Percentiles rank a stretch among this genome's conserved stretches.
phyloP scores from a whole-genome alignment of 2,888 invertebrate species.

The Spatulosminthurus flaviceps region DNA sequence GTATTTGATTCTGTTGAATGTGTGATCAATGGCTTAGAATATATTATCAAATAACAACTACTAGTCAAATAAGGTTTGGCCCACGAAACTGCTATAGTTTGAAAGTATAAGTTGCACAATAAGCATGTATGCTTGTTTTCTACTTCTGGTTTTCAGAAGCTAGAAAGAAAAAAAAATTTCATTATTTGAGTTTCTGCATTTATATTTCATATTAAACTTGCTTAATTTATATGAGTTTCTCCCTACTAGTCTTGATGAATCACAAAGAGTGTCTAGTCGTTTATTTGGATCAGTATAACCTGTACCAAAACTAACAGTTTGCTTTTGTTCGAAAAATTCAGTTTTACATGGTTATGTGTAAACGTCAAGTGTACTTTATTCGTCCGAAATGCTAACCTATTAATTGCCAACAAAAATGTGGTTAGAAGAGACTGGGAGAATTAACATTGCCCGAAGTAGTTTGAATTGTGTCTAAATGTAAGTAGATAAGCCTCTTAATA shows the following conservation, averaged over 20 bases:
- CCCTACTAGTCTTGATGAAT: slow-evolving; percentile 31
- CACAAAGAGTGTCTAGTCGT: slow-evolving; percentile 37
- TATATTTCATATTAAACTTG: not conserved
- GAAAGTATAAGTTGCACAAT: not conserved
- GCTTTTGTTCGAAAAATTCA: too few species aligned
- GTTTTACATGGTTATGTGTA: too few species aligned
- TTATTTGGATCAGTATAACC: slow-evolving; percentile 29
- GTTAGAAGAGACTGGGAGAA: too few species aligned
- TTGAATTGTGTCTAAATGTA: too few species aligned
- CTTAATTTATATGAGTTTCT: slow-evolving; percentile 5
- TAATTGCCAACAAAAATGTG: too few species aligned
- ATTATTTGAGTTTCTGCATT: not conserved
- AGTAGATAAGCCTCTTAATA: too few species aligned
- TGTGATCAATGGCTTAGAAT: not conserved
- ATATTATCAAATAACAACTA: not conserved
- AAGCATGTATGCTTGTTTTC: not conserved
- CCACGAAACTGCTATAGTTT: not conserved
- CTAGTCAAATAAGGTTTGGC: slow-evolving; percentile 14
- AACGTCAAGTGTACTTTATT: too few species aligned
- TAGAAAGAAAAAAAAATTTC: not conserved
- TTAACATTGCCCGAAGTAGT: too few species aligned
- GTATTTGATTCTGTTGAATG: not conserved
- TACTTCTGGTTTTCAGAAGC: slow-evolving; percentile 14
- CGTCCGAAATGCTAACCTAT: too few species aligned
- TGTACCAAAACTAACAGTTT: not conserved